Evolutionary conservation across 2,888 invertebrate genomes (phyloP).

Genomic region (Hypolimnas misippus): DNA sequence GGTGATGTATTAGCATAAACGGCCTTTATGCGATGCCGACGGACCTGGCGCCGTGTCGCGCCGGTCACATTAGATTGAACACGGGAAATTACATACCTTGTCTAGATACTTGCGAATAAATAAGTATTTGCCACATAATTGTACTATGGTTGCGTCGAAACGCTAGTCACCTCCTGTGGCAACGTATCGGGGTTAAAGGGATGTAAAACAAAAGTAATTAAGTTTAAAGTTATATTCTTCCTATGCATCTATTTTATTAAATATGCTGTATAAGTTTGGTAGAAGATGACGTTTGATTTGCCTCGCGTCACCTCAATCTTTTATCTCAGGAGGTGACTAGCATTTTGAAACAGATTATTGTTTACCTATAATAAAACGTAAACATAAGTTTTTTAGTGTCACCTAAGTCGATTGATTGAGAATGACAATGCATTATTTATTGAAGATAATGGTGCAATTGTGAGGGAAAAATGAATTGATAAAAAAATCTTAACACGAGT

Average conservation of each 20-base stretch:
- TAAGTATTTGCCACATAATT: constrained; percentile 73
- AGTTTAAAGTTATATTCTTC: too few species aligned
- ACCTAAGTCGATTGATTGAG: not conserved
- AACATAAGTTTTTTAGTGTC: constrained; percentile 7
- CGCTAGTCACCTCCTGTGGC: constrained; percentile 38
- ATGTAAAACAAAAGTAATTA: too few species aligned
- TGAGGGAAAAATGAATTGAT: too few species aligned
- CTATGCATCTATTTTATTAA: too few species aligned
- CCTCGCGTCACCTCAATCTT: too few species aligned
- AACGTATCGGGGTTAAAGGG: constrained; percentile 42
- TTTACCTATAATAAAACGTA: constrained; percentile 5
- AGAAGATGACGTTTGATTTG: too few species aligned
- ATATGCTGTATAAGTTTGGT: too few species aligned
- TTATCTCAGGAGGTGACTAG: too few species aligned
- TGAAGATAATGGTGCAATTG: constrained; percentile 3
- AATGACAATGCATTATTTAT: not conserved
- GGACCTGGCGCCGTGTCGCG: constrained; percentile 73
- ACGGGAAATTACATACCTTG: constrained; percentile 76
- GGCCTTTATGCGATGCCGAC: constrained; percentile 74
- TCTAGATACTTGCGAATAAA: constrained; percentile 71
- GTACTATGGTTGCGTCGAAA: constrained; percentile 49
- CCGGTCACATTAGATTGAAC: constrained; percentile 72
- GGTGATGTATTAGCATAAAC: constrained; percentile 74
- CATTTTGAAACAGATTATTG: too few species aligned
- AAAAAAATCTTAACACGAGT: not conserved